A percentile compares a stretch with the other conserved stretches of the same genome.
Evolutionary conservation across 2,888 invertebrate genomes (phyloP).

Genomic region (Amblyjoppa proteus): DNA sequence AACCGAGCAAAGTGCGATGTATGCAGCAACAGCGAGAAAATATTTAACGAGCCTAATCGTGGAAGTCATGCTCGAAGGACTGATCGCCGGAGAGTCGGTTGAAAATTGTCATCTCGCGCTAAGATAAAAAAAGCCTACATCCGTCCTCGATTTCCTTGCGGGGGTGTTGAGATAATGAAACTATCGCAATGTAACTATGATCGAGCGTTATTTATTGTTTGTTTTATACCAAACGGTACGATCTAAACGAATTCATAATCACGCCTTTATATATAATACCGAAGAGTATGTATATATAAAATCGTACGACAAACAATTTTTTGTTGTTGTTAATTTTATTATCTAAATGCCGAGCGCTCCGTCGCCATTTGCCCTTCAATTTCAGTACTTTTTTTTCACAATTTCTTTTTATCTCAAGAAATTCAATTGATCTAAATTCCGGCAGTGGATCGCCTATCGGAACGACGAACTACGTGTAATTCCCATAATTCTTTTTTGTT

Average conservation of each 20-base stretch:
- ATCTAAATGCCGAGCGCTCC: constrained; percentile 23
- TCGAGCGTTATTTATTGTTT: constrained; percentile 64
- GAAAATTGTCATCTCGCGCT: constrained; percentile 10
- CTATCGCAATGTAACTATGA: constrained; percentile 54
- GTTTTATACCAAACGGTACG: constrained; percentile 51
- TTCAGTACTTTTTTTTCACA: constrained; percentile 17
- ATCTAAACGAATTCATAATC: constrained; percentile 46
- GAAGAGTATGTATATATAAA: constrained; percentile 24
- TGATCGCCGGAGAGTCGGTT: background rate
- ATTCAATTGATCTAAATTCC: constrained; percentile 44
- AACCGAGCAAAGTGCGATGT: constrained; percentile 56
- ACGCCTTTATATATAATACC: constrained; percentile 33
- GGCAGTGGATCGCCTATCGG: constrained; percentile 57
- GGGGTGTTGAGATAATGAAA: constrained; percentile 62
- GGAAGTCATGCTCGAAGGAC: constrained; percentile 66
- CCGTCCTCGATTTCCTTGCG: constrained; percentile 44
- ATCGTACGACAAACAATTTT: constrained; percentile 20
- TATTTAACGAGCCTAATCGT: constrained; percentile 72
- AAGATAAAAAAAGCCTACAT: constrained; percentile 57
- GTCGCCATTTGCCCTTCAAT: constrained; percentile 4
- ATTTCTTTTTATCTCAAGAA: background rate
- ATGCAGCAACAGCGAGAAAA: constrained; percentile 66
- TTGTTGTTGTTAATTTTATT: constrained; percentile 4
- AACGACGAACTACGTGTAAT: constrained; percentile 27
- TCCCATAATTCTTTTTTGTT: background rate